phyloP scores from a whole-genome alignment of 2,888 invertebrate genomes.

The Alcis repandata region DNA sequence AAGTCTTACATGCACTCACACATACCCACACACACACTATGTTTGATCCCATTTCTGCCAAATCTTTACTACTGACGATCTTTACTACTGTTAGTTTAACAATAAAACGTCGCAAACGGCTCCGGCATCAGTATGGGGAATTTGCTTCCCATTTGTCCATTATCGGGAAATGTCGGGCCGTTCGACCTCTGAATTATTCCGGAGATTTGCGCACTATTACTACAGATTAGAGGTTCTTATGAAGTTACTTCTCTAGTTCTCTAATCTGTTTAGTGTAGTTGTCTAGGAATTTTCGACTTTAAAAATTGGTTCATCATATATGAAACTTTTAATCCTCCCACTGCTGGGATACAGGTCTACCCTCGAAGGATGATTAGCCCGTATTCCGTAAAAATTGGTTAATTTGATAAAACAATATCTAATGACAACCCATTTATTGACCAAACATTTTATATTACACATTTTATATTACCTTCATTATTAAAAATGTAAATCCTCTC shows the following conservation, averaged over 20 bases:
- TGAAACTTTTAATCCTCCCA: too few species aligned
- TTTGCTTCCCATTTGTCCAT: slow-evolving; percentile 28
- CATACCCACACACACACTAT: neutral
- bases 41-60: neutral
- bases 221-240: slow-evolving; percentile 1
- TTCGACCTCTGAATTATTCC: slow-evolving; percentile 18
- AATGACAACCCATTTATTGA: too few species aligned
- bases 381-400: too few species aligned
- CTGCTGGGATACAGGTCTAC: too few species aligned
- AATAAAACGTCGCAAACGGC: slow-evolving; percentile 39
- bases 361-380: too few species aligned
- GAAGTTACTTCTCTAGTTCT: slow-evolving; percentile 1
- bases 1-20: neutral
- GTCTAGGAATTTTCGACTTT: too few species aligned
- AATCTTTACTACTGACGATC: neutral
- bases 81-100: neutral
- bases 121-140: slow-evolving; percentile 37
- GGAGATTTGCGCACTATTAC: slow-evolving; percentile 2
- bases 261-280: too few species aligned
- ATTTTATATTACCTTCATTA: too few species aligned
- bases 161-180: slow-evolving; percentile 27
- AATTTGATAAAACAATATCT: too few species aligned
- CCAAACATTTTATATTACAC: too few species aligned
- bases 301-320: too few species aligned
- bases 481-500: too few species aligned